A percentile compares a stretch with the other conserved stretches of the same genome.
These are phyloP conservation scores for Macquaria ambigua DNA, from an alignment of 2,113 vertebrate species.

Conservation along the genomic window DNA sequence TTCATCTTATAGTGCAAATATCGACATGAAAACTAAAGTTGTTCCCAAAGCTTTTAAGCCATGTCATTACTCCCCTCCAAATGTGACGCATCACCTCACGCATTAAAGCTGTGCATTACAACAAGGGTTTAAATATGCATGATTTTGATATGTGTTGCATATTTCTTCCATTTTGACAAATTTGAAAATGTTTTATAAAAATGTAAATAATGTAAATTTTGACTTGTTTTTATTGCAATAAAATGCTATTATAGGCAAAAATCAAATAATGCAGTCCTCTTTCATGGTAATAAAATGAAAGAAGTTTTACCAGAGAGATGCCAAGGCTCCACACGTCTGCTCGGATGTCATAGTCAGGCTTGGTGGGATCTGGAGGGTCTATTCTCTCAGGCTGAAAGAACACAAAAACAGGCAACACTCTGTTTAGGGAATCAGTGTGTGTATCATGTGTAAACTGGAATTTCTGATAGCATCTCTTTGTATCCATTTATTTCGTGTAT, in stretches of 20 bases:
- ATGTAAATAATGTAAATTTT: no score
- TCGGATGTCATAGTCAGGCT: conserved; percentile 95
- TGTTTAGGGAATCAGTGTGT: neutral
- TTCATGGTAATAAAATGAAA: neutral
- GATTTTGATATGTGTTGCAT: neutral
- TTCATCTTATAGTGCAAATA: neutral
- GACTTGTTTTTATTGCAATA: no score
- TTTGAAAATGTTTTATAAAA: neutral
- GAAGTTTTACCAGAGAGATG: conserved; percentile 90
- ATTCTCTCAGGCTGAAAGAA: conserved; percentile 92
- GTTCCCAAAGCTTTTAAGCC: no score
- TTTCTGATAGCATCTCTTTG: no score
- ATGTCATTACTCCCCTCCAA: neutral
- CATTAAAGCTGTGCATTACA: neutral
- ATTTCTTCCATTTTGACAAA: neutral
- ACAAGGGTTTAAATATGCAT: neutral
- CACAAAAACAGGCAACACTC: conserved; percentile 20
- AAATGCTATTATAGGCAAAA: no score
- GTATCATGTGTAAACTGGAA: neutral
- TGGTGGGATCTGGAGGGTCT: conserved; percentile 95
- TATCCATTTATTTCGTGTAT: neutral
- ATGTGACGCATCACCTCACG: neutral
- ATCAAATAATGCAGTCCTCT: neutral
- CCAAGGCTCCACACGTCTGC: conserved; percentile 97
- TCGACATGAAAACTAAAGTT: neutral